A percentile compares a stretch with the other conserved stretches of the same genome.
phyloP scores from a whole-genome alignment of 2,797 vertebrate genomes.

The Cuniculus paca region DNA sequence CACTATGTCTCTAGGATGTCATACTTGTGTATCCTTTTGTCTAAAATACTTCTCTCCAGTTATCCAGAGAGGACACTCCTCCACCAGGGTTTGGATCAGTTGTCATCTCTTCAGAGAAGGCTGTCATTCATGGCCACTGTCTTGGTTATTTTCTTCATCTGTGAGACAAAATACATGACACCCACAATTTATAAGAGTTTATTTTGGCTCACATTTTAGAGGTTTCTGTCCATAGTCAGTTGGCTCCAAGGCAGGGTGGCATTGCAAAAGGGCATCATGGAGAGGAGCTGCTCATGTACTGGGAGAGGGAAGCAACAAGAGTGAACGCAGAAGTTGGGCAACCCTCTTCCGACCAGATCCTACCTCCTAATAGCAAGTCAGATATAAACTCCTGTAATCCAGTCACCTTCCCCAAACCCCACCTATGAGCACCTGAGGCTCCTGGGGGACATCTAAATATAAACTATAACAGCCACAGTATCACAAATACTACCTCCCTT shows the following conservation, averaged over 20 bases:
- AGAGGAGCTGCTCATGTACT: neutral
- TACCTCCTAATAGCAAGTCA: neutral
- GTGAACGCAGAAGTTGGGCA: neutral
- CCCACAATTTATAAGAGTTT: neutral
- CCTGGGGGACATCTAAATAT: neutral
- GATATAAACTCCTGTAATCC: neutral
- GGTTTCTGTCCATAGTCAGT: neutral
- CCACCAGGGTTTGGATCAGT: neutral
- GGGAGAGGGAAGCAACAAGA: neutral
- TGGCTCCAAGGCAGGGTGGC: neutral
- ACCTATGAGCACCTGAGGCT: neutral
- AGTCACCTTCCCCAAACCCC: neutral
- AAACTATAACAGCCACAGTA: neutral
- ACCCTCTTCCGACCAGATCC: neutral
- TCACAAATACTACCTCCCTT: neutral
- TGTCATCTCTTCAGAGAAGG: neutral
- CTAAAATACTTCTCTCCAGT: neutral
- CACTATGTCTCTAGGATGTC: neutral
- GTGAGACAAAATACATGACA: neutral
- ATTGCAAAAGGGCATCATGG: neutral
- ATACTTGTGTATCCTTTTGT: neutral
- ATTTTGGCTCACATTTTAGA: neutral
- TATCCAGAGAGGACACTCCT: neutral
- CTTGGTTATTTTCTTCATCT: neutral
- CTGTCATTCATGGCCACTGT: neutral